Evolutionary conservation across 2,797 vertebrate species (phyloP).

Genomic region (Huso huso): DNA sequence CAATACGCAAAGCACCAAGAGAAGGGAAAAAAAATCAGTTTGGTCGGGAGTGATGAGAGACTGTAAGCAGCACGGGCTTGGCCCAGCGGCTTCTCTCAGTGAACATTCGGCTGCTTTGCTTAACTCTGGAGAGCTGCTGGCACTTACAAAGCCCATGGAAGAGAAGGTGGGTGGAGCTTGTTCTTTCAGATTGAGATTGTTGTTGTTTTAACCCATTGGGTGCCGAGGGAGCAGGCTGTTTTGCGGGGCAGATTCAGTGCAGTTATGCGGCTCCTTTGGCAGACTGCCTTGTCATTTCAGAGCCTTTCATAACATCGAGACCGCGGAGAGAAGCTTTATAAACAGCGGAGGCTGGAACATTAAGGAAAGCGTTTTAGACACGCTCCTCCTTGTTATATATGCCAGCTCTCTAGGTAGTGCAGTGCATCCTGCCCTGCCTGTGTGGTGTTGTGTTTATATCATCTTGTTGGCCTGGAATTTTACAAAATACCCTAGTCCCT

Average conservation of each 20-base stretch:
- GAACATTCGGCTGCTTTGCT: not conserved
- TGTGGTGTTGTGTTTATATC: not conserved
- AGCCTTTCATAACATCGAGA: no score
- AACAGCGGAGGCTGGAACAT: no score
- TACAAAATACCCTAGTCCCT: not conserved
- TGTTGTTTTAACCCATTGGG: no score
- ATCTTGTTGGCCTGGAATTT: not conserved
- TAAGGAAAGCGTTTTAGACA: not conserved
- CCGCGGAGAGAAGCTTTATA: no score
- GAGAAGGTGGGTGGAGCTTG: constrained; percentile 5
- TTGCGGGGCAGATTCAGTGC: no score
- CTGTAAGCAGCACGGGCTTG: not conserved
- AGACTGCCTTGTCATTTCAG: no score
- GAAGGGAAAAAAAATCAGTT: not conserved
- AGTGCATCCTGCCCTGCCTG: not conserved
- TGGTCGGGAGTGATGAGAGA: not conserved
- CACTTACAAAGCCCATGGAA: not conserved
- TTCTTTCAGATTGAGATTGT: no score
- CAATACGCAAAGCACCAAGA: constrained; percentile 39
- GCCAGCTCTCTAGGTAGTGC: not conserved
- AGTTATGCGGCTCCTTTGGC: no score
- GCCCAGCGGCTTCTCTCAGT: not conserved
- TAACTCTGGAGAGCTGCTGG: not conserved
- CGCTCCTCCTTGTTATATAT: not conserved
- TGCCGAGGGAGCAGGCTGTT: no score